phyloP scores from a whole-genome alignment of 2,888 invertebrate species.

The Perizoma affinitatum region DNA sequence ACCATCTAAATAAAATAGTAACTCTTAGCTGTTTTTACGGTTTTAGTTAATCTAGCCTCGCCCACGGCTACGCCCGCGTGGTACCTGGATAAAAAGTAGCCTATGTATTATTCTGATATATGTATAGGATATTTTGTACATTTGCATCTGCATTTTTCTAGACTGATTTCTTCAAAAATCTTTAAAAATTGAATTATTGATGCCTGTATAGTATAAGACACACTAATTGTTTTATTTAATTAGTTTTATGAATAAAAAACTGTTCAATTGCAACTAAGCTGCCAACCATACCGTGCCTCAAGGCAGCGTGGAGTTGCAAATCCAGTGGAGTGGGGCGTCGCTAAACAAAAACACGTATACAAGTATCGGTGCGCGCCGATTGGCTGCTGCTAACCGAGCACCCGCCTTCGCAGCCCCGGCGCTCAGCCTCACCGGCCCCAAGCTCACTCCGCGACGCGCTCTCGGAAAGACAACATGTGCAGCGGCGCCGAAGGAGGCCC shows the following conservation, averaged over 20 bases:
- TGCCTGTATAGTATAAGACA: no score
- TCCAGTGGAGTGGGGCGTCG: slow-evolving; percentile 80
- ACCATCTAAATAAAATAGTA: no score
- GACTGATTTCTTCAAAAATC: no score
- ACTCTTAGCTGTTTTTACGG: no score
- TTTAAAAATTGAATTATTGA: no score
- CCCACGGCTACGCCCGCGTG: no score
- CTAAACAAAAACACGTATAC: slow-evolving; percentile 84
- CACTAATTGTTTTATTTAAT: no score
- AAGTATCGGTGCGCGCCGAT: slow-evolving; percentile 67
- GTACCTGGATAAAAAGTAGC: no score
- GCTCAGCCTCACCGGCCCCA: slow-evolving; percentile 41
- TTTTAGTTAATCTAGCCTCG: no score
- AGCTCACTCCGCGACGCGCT: slow-evolving; percentile 66
- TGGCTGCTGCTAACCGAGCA: slow-evolving; percentile 51
- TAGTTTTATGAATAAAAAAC: background rate
- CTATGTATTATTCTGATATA: no score
- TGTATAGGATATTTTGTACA: no score
- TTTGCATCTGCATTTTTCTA: no score
- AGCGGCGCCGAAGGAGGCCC: slow-evolving; percentile 80
- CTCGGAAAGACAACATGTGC: slow-evolving; percentile 73
- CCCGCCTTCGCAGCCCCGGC: slow-evolving; percentile 45
- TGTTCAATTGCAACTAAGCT: slow-evolving; percentile 42
- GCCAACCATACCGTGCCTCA: slow-evolving; percentile 68
- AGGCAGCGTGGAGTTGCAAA: slow-evolving; percentile 74